Conservation (phyloP, 2,888 invertebrate genomes). For the Lasioglossum malachurum region DNA sequence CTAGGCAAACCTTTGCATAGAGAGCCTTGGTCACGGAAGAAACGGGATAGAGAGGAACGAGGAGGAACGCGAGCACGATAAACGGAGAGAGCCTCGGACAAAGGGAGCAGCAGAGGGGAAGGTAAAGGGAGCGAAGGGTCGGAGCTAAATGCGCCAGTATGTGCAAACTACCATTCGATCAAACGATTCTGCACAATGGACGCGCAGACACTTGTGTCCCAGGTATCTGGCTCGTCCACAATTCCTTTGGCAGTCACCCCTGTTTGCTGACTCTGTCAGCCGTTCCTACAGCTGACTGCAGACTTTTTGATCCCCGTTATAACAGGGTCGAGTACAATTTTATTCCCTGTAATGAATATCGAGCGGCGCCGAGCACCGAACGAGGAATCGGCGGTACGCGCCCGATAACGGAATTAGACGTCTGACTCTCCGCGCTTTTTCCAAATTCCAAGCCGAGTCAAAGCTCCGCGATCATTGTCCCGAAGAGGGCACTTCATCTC, state of each 20-base stretch:
- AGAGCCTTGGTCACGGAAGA: constrained; percentile 30
- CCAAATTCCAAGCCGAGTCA: neutral
- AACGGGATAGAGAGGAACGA: constrained; percentile 12
- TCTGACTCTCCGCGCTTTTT: neutral
- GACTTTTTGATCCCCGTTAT: constrained; percentile 45
- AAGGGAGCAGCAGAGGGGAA: constrained; percentile 31
- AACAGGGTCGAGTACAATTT: constrained; percentile 23
- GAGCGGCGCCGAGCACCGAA: neutral
- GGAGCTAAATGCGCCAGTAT: constrained; percentile 55
- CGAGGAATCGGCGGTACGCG: neutral
- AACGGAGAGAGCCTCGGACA: constrained; percentile 10
- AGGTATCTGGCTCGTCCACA: constrained; percentile 55
- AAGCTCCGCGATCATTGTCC: neutral
- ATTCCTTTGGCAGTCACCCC: constrained; percentile 64
- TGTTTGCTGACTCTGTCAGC: constrained; percentile 60
- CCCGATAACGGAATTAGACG: neutral
- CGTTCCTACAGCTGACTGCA: constrained; percentile 47
- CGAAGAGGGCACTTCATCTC: neutral
- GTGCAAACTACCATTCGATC: constrained; percentile 62
- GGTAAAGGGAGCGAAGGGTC: constrained; percentile 29
- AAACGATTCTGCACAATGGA: constrained; percentile 67
- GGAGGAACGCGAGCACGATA: neutral
- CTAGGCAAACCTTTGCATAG: constrained; percentile 65
- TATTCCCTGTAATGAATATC: constrained; percentile 24
- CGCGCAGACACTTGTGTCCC: constrained; percentile 66